Evolutionary conservation across 2,888 invertebrate species (phyloP).

Genomic region (Achlya flavicornis): DNA sequence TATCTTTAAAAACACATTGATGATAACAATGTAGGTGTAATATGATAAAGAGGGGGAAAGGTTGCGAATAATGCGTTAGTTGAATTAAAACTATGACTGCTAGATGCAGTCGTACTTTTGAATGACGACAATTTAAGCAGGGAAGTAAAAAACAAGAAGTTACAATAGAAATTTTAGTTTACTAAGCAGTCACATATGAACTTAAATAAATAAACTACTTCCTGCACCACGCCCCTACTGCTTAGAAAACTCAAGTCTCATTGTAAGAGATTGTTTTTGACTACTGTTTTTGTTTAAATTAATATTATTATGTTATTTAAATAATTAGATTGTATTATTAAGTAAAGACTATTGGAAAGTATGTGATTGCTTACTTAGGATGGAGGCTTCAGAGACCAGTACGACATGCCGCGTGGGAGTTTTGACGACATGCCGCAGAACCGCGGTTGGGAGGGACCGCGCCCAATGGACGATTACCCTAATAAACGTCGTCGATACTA

Average conservation of each 20-base stretch:
- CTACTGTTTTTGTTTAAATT: not conserved
- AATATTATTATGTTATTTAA: not conserved
- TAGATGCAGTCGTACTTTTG: no score
- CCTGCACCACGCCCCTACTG: not conserved
- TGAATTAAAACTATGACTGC: no score
- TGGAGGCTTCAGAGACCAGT: slow-evolving; percentile 83
- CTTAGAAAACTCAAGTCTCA: not conserved
- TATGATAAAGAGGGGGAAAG: not conserved
- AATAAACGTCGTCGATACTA: slow-evolving; percentile 87
- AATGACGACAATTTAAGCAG: not conserved
- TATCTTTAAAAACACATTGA: no score
- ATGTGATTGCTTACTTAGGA: slow-evolving; percentile 81
- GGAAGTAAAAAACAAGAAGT: not conserved
- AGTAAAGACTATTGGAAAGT: slow-evolving; percentile 72
- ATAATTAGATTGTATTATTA: slow-evolving; percentile 24
- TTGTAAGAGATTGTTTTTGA: not conserved
- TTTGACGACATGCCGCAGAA: slow-evolving; percentile 80
- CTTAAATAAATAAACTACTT: not conserved
- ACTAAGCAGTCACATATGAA: not conserved
- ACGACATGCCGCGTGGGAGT: slow-evolving; percentile 76
- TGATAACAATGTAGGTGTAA: no score
- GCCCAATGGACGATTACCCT: slow-evolving; percentile 86
- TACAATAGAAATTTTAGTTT: not conserved
- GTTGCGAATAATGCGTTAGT: not conserved
- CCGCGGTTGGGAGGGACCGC: slow-evolving; percentile 83